Evolutionary conservation across 1,140 invertebrate genomes (phyloP).

Genomic region (Cotesia chilonis): DNA sequence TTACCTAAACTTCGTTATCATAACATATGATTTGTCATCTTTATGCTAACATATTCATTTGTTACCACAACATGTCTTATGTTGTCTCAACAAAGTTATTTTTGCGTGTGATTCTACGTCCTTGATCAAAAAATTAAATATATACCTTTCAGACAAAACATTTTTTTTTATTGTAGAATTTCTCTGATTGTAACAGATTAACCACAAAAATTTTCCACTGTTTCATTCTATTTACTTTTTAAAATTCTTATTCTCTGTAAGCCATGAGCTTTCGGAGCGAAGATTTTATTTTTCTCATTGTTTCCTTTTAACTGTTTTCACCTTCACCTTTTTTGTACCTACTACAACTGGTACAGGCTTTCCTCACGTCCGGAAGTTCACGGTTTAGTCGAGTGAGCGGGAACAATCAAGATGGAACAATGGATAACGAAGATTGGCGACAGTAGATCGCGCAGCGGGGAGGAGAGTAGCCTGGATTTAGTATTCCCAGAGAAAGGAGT

Average conservation of each 20-base stretch:
- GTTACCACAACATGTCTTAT: no score
- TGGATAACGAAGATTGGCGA: slow-evolving; percentile 38
- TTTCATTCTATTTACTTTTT: background rate
- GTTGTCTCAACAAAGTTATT: no score
- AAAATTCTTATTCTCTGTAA: background rate
- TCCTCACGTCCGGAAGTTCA: slow-evolving; percentile 34
- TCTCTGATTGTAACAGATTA: no score
- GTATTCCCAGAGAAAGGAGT: slow-evolving; percentile 15
- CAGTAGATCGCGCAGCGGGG: slow-evolving; percentile 19
- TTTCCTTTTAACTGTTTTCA: slow-evolving; percentile 30
- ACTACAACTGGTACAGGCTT: slow-evolving; percentile 5
- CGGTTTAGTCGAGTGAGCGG: slow-evolving; percentile 35
- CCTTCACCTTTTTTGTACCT: background rate
- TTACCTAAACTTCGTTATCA: no score
- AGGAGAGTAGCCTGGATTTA: background rate
- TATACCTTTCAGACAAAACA: no score
- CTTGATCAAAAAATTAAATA: no score
- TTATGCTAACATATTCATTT: no score
- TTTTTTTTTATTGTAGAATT: no score
- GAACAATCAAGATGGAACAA: slow-evolving; percentile 37
- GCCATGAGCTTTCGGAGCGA: background rate
- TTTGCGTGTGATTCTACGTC: no score
- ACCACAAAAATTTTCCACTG: no score
- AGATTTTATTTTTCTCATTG: slow-evolving; percentile 11
- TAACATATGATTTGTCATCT: no score